These are phyloP conservation scores for Belgica antarctica DNA, from an alignment of 2,888 invertebrate genomes.

Conservation along the genomic window DNA sequence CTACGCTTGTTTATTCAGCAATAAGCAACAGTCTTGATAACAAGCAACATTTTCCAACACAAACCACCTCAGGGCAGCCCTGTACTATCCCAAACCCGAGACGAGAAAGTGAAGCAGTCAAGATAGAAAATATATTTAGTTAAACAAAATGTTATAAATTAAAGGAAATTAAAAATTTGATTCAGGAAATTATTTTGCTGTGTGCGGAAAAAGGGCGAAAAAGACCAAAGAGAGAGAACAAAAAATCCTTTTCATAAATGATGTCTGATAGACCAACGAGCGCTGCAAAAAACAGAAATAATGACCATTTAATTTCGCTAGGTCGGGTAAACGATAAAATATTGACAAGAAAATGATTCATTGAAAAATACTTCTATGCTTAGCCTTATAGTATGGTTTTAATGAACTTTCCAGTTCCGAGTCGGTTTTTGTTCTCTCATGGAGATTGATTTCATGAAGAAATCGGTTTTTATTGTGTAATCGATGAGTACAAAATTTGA, in stretches of 20 bases:
- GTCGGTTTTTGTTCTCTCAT: too few relatives aligned
- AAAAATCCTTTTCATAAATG: constrained; percentile 27
- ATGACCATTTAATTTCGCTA: constrained; percentile 30
- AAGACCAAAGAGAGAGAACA: constrained; percentile 12
- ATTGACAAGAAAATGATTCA: neutral
- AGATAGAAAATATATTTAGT: constrained; percentile 20
- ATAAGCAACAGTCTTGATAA: too few relatives aligned
- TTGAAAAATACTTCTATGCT: neutral
- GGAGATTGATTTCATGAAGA: neutral
- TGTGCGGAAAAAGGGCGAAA: neutral
- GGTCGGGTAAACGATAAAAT: neutral
- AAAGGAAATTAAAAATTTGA: constrained; percentile 44
- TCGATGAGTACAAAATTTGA: constrained; percentile 35
- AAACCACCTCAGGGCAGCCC: neutral
- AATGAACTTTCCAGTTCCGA: constrained; percentile 1
- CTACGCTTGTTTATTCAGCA: too few relatives aligned
- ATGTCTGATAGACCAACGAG: constrained; percentile 37
- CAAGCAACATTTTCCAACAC: too few relatives aligned
- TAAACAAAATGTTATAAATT: constrained; percentile 44
- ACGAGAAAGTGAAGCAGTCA: neutral
- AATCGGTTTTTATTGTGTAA: constrained; percentile 26
- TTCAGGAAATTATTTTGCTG: constrained; percentile 43
- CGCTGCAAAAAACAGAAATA: neutral
- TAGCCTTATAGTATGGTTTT: neutral
- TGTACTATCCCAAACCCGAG: constrained; percentile 2